These are phyloP conservation scores for Danio albolineatus DNA, from an alignment of 2,797 vertebrate species.

Conservation along the genomic window DNA sequence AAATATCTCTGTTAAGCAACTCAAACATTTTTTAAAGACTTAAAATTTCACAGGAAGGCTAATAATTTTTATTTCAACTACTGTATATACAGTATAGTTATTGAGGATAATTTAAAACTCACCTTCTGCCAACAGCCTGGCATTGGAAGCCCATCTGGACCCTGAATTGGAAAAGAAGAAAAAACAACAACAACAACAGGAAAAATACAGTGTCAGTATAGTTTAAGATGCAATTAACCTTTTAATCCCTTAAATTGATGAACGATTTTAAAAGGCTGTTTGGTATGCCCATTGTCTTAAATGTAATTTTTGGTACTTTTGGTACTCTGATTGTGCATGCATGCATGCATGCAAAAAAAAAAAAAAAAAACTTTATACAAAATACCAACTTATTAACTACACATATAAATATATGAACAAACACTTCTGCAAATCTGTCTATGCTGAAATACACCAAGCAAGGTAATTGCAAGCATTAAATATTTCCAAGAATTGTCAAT, in stretches of 20 bases:
- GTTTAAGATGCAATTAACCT: no score
- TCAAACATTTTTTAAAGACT: no score
- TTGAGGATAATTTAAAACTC: slow-evolving; percentile 59
- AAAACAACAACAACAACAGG: background rate
- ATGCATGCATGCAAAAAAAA: slow-evolving; percentile 33
- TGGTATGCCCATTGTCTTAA: no score
- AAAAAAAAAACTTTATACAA: slow-evolving; percentile 1
- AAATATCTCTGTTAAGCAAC: no score
- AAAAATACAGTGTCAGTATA: background rate
- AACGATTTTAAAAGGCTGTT: background rate
- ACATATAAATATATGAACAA: background rate
- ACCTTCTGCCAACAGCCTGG: slow-evolving; percentile 99
- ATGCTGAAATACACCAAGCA: background rate
- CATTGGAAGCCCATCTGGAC: slow-evolving; percentile 98
- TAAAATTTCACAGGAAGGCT: no score
- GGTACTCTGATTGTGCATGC: background rate
- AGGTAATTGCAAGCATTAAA: background rate
- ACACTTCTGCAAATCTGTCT: background rate
- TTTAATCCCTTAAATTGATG: no score
- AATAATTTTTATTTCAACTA: no score
- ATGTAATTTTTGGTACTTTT: no score
- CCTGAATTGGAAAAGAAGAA: slow-evolving; percentile 76
- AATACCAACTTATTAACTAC: background rate
- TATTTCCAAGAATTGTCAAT: background rate
- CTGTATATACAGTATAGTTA: background rate